Base-by-base conservation (phyloP, 2,113 vertebrate genomes). In the Oplegnathus fasciatus region DNA sequence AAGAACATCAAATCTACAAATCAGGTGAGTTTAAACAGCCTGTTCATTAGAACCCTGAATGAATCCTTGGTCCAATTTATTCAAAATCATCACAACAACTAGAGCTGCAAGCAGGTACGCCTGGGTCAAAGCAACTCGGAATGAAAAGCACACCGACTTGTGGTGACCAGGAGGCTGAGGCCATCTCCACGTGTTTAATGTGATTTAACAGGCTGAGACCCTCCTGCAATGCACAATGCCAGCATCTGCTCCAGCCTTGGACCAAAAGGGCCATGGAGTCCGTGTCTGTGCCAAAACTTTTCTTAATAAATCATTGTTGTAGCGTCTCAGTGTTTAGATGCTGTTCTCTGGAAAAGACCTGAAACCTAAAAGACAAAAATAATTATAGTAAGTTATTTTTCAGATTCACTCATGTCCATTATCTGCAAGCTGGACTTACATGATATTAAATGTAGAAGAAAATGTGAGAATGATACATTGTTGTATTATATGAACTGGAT, bases 131-230 rank as follows among this genome's bases (percentile, higher is more conserved):
- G 46, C 46, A 58, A 26, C n/a, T 30, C n/a, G 4, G 57, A 50
- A 28, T 2, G 20, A 61, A 61, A 32, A 14, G 58, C 14, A 57
- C 24, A 57, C 48, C 18, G 48, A 50, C 17, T 50, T 58, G 5
- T 3, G 55, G 26, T 2, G 14, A 40, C 4, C 10, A 24, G 32
- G 32, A 64, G 61, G 9, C 42, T 20, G 46, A 50, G 66, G 66
- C 17, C 28, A 11, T 17, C 0, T 9, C 42, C 30, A 40, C 30
- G 0, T 26, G 15, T 18, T 6, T 28, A 15, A 18, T 30, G 48
- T 64, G 61, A 34, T 67, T 24, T 44, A 30, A 57, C 34, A 46
- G 34, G 8, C 62, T 42, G 34, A 78, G 34, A 67, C 32, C 75
- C 32, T 28, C 48, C 48, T 30, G 11, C 50, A 15, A 62, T 3